Evolutionary conservation across 2,888 invertebrate genomes (phyloP).

Genomic region (Thera britannica): DNA sequence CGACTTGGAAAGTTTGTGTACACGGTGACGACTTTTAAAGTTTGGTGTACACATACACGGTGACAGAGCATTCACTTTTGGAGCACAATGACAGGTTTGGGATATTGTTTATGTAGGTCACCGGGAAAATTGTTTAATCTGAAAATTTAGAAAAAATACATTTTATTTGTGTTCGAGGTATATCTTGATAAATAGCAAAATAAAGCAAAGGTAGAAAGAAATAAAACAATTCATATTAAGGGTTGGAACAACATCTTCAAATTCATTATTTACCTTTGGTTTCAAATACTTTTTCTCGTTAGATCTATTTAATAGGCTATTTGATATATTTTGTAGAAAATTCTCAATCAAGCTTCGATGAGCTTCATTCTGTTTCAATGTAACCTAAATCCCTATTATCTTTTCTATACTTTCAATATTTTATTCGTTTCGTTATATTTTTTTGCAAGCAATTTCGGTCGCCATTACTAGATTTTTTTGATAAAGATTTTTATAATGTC

Average conservation of each 20-base stretch:
- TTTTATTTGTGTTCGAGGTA: too few relatives aligned
- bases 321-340: constrained; percentile 13
- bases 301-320: constrained; percentile 13
- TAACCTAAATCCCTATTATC: constrained; percentile 9
- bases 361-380: constrained; percentile 8
- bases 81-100: neutral
- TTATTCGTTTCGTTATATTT: neutral
- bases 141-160: neutral
- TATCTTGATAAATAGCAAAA: neutral
- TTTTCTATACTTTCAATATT: constrained; percentile 12
- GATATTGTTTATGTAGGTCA: neutral
- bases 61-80: neutral
- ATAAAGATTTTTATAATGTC: too few relatives aligned
- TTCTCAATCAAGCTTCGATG: constrained; percentile 4
- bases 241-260: constrained; percentile 14
- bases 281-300: neutral
- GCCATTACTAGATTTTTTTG: too few relatives aligned
- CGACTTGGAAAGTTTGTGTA: neutral
- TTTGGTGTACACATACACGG: constrained; percentile 1
- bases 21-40: neutral
- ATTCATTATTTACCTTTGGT: constrained; percentile 12
- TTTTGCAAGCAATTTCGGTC: neutral
- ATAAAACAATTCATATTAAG: constrained; percentile 1
- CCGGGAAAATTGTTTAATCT: neutral
- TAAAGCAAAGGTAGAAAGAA: neutral